These are phyloP conservation scores for Diadema setosum DNA, from an alignment of 35 echinoderm and acorn worm species.

Conservation along the genomic window DNA sequence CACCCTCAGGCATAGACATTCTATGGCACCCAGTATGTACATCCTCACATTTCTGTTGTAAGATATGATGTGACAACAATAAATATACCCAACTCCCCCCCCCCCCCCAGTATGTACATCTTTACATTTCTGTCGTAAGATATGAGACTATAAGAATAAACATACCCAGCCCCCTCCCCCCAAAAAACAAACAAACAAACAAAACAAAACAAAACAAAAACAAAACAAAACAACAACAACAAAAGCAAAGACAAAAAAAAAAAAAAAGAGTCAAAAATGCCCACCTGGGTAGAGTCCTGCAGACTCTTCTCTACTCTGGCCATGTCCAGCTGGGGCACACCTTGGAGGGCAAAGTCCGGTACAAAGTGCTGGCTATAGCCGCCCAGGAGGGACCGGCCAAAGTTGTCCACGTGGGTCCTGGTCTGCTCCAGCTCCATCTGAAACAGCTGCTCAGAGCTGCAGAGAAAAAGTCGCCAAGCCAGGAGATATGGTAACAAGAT, in stretches of 20 bases:
- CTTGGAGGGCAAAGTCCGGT: conserved; percentile 91
- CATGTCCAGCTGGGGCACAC: conserved; percentile 44
- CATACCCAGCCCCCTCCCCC: too few species aligned
- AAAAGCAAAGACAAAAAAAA: background rate
- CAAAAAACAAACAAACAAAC: background rate
- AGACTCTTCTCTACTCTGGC: conserved; percentile 35
- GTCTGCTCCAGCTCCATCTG: conserved; percentile 6
- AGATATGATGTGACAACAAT: too few species aligned
- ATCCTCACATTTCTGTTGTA: too few species aligned
- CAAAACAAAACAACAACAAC: background rate
- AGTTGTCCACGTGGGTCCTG: conserved; percentile 62
- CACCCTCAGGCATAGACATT: too few species aligned
- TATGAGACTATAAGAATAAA: too few species aligned
- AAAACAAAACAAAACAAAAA: background rate
- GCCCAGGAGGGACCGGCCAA: conserved; percentile 92
- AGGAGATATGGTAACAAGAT: too few species aligned
- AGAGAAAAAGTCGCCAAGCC: conserved; percentile 57
- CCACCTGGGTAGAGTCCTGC: conserved; percentile 26
- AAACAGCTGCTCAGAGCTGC: conserved; percentile 34
- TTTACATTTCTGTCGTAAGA: too few species aligned
- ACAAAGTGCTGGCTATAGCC: conserved; percentile 79
- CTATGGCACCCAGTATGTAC: too few species aligned
- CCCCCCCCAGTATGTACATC: too few species aligned
- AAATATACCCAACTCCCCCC: too few species aligned
- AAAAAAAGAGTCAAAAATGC: background rate